Conservation (phyloP, 2,888 invertebrate genomes). For the Eustalomyia histrio region DNA sequence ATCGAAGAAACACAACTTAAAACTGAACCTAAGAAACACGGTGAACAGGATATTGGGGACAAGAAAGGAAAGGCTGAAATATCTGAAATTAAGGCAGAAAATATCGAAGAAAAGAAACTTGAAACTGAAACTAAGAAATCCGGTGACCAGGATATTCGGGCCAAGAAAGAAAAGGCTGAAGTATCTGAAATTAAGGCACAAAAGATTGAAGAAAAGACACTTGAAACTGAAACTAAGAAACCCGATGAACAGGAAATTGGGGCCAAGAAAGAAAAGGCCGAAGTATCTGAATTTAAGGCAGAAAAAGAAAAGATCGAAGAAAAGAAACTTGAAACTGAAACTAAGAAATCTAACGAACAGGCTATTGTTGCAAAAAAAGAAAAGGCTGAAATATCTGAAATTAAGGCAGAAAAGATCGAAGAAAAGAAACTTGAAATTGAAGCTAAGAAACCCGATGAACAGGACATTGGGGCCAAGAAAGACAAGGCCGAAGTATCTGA, state of each 20-base stretch:
- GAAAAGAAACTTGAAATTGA: conserved; percentile 17
- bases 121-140: conserved; percentile 36
- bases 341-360: conserved; percentile 35
- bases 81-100: conserved; percentile 20
- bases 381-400: conserved; percentile 32
- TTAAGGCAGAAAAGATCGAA: conserved; percentile 27
- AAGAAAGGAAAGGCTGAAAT: conserved; percentile 19
- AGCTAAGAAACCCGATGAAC: conserved; percentile 22
- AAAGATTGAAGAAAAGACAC: conserved; percentile 37
- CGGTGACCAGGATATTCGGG: background rate
- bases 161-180: conserved; percentile 8
- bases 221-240: conserved; percentile 17
- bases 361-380: conserved; percentile 25
- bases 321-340: conserved; percentile 17
- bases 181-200: conserved; percentile 19
- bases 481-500: conserved; percentile 31
- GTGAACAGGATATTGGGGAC: background rate
- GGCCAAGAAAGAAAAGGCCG: background rate
- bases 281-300: conserved; percentile 28
- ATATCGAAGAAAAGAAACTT: conserved; percentile 40
- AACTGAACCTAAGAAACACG: conserved; percentile 27
- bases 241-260: conserved; percentile 14
- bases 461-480: background rate
- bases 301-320: conserved; percentile 32
- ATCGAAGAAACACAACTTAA: conserved; percentile 67